Evolutionary conservation across 2,888 invertebrate species (phyloP), one percentile per base, ranked within the genome.

Genomic region (Lottia scabra): DNA sequence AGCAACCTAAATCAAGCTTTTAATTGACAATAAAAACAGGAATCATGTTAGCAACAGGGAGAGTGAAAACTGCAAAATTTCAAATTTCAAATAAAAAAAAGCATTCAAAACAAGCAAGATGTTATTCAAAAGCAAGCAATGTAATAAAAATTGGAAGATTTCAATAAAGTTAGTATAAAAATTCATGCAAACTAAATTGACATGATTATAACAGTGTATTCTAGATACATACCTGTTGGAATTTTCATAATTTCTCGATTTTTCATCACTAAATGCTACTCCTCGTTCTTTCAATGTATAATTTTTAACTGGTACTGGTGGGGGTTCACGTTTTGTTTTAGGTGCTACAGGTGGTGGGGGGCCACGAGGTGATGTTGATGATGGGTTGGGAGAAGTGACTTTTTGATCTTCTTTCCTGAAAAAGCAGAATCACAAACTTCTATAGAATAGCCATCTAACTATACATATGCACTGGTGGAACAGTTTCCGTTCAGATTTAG

Each of bases 171-270:
- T 38, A 38, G 38, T 38, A 38, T 38, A 38, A 38, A n/a, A 38
- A 38, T 10, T 38, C 38, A 38, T 38, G 38, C 38, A 38, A 38
- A 38, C 19, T 62, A 26, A 62, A 44, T 43, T 66, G n/a, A 15
- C 16, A 66, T 66, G 38, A 23, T 23, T 66, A n/a, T 23, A 26
- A 67, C 3, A 23, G 44, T 45, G 30, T 45, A 19, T 38, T 48
- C 16, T 27, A 19, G 19, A n/a, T 44, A 65, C 74, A 67, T 67
- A 82, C 81, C 84, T 79, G 74, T 81, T 85, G 12, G 84, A 82
- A 74, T 82, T 84, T 78, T 86, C 86, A 74, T 84, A 86, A 73
- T 85, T 85, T 66, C 85, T 75, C 30, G 84, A 74, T 71, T 85
- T 86, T 64, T 82, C 78, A 56, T 86, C 86, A 48, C 85, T 85